Evolutionary conservation across 2,797 vertebrate genomes (phyloP).

Genomic region (Cetoscarus ocellatus): DNA sequence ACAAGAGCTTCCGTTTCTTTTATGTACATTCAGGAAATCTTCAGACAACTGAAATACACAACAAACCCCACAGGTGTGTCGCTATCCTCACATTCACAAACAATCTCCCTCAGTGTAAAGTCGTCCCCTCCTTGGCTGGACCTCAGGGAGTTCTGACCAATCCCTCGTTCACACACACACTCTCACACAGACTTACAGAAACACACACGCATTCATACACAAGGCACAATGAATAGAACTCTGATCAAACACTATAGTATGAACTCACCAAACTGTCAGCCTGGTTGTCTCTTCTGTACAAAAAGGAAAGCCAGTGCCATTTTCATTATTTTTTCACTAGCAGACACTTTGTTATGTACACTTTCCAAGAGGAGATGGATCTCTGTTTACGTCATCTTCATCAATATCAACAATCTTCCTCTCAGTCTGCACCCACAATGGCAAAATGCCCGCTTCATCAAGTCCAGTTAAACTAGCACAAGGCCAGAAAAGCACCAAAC

Average conservation of each 20-base stretch:
- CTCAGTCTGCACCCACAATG: slow-evolving; percentile 59
- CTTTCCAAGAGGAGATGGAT: slow-evolving; percentile 73
- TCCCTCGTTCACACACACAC: slow-evolving; percentile 57
- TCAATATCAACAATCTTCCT: slow-evolving; percentile 51
- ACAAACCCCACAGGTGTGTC: slow-evolving; percentile 87
- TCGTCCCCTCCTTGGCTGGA: slow-evolving; percentile 85
- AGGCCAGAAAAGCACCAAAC: slow-evolving; percentile 73
- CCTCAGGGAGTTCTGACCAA: slow-evolving; percentile 80
- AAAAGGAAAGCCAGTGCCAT: slow-evolving; percentile 70
- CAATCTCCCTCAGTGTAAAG: slow-evolving; percentile 86
- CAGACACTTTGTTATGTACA: slow-evolving; percentile 74
- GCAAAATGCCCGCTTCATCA: slow-evolving; percentile 53
- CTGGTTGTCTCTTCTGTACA: slow-evolving; percentile 82
- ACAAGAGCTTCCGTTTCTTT: slow-evolving; percentile 95
- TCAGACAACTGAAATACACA: slow-evolving; percentile 93
- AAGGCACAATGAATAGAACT: slow-evolving; percentile 99
- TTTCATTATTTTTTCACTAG: slow-evolving; percentile 45
- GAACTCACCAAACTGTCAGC: slow-evolving; percentile 87
- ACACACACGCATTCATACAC: slow-evolving; percentile 85
- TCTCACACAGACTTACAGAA: slow-evolving; percentile 76
- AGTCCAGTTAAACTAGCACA: slow-evolving; percentile 74
- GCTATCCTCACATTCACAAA: slow-evolving; percentile 85
- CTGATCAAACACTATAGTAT: slow-evolving; percentile 94
- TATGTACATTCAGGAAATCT: slow-evolving; percentile 98
- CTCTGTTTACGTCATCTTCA: slow-evolving; percentile 52